Evolutionary conservation across 2,113 vertebrate species (phyloP).

Genomic region (Albula glossodonta): DNA sequence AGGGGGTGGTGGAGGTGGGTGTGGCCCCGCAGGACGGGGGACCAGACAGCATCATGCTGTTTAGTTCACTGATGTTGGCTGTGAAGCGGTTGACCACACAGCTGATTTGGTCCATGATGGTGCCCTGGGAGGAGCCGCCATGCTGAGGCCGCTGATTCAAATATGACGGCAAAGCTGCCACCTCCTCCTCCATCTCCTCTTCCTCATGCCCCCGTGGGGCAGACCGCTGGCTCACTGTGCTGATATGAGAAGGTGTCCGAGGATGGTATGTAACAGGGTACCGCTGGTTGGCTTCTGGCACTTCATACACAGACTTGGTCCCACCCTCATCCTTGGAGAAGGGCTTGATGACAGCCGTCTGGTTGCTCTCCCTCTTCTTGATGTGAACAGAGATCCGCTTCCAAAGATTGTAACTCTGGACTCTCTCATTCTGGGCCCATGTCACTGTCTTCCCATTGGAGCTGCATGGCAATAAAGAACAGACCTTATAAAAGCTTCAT

Average conservation of each 20-base stretch:
- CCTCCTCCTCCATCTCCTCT: conserved; percentile 39
- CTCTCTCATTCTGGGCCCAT: conserved; percentile 87
- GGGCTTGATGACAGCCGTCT: conserved; percentile 96
- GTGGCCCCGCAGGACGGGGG: conserved; percentile 46
- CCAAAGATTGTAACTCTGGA: conserved; percentile 90
- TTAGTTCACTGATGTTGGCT: conserved; percentile 94
- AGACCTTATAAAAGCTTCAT: not conserved
- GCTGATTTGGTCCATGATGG: conserved; percentile 97
- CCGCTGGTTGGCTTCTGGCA: conserved; percentile 73
- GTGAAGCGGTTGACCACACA: conserved; percentile 95
- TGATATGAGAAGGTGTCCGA: conserved; percentile 79
- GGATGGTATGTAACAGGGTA: conserved; percentile 69
- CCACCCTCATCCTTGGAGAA: conserved; percentile 84
- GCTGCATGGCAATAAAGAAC: conserved; percentile 59
- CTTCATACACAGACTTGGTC: conserved; percentile 71
- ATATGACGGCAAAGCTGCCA: conserved; percentile 64
- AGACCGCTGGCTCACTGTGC: conserved; percentile 77
- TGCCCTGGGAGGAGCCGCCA: conserved; percentile 80
- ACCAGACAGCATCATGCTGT: conserved; percentile 89
- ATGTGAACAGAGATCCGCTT: conserved; percentile 93
- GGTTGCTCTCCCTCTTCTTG: conserved; percentile 90
- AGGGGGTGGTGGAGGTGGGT: conserved; percentile 58
- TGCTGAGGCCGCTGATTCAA: conserved; percentile 72
- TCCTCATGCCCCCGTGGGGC: conserved; percentile 70
- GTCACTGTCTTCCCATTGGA: conserved; percentile 93